A percentile compares a stretch with the other conserved stretches of the same genome.
Evolutionary conservation across 2,113 vertebrate genomes (phyloP).

Genomic region (Lepisosteus osseus): DNA sequence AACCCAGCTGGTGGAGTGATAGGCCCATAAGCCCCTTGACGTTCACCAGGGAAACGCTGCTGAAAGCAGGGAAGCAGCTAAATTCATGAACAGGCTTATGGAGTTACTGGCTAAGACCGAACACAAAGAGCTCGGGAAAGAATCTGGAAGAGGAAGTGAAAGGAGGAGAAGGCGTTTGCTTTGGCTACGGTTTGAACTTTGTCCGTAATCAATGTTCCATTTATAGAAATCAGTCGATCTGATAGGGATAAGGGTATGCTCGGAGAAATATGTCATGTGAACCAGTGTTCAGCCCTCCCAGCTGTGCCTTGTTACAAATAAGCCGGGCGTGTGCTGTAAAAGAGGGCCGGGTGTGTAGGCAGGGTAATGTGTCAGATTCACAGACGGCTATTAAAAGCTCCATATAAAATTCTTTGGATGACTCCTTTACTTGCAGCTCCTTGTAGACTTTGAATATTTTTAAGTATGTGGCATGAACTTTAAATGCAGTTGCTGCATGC

Average conservation of each 20-base stretch:
- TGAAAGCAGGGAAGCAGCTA: conserved; percentile 53
- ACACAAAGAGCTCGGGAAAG: conserved; percentile 39
- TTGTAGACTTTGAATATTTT: neutral
- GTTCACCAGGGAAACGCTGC: conserved; percentile 45
- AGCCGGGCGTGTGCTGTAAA: conserved; percentile 7
- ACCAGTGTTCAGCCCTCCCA: conserved; percentile 1
- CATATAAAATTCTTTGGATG: conserved; percentile 11
- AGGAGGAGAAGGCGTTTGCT: neutral
- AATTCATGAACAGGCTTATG: conserved; percentile 15
- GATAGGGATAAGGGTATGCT: neutral
- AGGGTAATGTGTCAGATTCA: conserved; percentile 8
- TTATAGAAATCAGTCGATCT: conserved; percentile 32
- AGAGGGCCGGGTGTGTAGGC: conserved; percentile 12
- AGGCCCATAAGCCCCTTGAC: conserved; percentile 40
- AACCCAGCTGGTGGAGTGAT: conserved; percentile 54
- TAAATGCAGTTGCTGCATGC: no score
- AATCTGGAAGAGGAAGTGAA: conserved; percentile 28
- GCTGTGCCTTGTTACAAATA: neutral
- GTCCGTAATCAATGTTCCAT: no score
- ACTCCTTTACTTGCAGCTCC: conserved; percentile 1
- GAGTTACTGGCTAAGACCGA: neutral
- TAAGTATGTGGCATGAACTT: neutral
- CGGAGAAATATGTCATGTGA: neutral
- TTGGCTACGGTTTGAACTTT: no score
- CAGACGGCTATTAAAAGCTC: conserved; percentile 22